A percentile compares a stretch with the other conserved stretches of the same genome.
Conservation (phyloP, 2,888 invertebrate genomes). For the Meiosimyza decipiens region DNA sequence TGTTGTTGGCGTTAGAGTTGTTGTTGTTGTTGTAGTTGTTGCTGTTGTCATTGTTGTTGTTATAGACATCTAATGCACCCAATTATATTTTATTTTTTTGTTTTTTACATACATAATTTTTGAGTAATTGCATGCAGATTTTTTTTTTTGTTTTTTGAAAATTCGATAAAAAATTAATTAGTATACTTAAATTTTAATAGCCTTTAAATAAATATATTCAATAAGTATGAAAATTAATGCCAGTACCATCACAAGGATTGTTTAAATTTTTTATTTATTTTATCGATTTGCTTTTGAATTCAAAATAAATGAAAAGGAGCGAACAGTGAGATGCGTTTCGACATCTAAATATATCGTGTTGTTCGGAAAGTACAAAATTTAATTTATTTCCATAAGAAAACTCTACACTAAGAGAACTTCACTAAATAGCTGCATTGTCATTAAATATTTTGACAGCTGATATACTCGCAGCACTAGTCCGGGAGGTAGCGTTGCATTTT, state of each 20-base stretch:
- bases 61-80: conserved; percentile 46
- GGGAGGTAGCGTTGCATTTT: too few species aligned
- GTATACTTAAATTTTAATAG: too few species aligned
- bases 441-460: too few species aligned
- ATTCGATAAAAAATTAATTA: not conserved
- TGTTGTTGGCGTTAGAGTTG: conserved; percentile 41
- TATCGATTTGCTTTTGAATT: conserved; percentile 5
- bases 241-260: conserved; percentile 30
- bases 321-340: too few species aligned
- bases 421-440: too few species aligned
- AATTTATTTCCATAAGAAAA: too few species aligned
- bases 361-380: too few species aligned
- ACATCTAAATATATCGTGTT: too few species aligned
- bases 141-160: conserved; percentile 32
- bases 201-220: too few species aligned
- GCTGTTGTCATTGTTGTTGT: conserved; percentile 41
- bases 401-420: too few species aligned
- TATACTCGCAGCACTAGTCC: too few species aligned
- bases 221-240: conserved; percentile 17
- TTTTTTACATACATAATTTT: conserved; percentile 37
- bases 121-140: conserved; percentile 35
- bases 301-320: not conserved
- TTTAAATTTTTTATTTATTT: not conserved
- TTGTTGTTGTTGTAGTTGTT: conserved; percentile 45
- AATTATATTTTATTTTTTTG: conserved; percentile 42